phyloP scores from a whole-genome alignment of 2,888 invertebrate species.

The Thelaira solivaga region DNA sequence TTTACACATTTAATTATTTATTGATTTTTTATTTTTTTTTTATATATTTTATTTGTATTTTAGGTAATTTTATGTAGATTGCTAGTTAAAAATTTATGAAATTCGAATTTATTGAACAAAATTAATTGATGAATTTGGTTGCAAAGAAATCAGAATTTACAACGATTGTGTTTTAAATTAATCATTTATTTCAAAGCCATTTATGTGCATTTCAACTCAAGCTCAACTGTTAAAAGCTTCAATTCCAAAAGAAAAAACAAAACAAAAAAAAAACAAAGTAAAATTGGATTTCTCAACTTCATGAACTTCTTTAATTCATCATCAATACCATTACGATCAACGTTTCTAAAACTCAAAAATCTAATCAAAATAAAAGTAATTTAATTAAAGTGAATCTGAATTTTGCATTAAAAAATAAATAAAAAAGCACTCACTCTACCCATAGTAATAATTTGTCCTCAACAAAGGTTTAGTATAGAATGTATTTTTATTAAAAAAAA shows the following conservation, averaged over 20 bases:
- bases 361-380: not conserved
- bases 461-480: conserved; percentile 56
- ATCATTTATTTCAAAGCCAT: conserved; percentile 26
- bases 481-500: conserved; percentile 25
- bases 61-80: conserved; percentile 78
- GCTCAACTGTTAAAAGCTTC: conserved; percentile 5
- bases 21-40: conserved; percentile 46
- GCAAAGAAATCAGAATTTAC: conserved; percentile 6
- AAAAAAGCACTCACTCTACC: conserved; percentile 34
- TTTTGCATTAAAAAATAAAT: no score
- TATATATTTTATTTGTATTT: conserved; percentile 70
- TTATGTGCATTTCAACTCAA: not conserved
- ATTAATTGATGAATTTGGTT: conserved; percentile 22
- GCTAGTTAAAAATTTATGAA: conserved; percentile 65
- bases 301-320: conserved; percentile 10
- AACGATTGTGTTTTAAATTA: conserved; percentile 38
- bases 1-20: not conserved
- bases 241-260: not conserved
- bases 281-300: conserved; percentile 34
- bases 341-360: conserved; percentile 16
- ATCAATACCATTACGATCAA: conserved; percentile 29
- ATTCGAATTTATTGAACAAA: conserved; percentile 28
- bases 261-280: no score
- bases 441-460: conserved; percentile 39
- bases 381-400: not conserved